phyloP scores from a whole-genome alignment of 2,113 vertebrate species.

The Gymnobelideus leadbeateri region DNA sequence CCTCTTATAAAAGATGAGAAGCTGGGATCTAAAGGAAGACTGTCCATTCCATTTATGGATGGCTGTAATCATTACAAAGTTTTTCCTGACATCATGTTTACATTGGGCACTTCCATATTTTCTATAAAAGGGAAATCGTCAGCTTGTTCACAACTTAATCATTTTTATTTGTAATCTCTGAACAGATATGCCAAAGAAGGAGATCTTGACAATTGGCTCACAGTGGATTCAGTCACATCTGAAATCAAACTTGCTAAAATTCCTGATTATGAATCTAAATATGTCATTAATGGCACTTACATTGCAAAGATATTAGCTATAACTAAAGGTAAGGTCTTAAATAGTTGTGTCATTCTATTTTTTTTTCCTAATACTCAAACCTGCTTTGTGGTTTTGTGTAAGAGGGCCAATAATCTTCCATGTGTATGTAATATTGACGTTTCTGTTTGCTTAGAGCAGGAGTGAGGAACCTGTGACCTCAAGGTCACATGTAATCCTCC shows the following conservation, averaged over 20 bases:
- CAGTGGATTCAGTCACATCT: conserved; percentile 82
- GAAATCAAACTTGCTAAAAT: conserved; percentile 84
- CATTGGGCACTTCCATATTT: not conserved
- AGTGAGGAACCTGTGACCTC: too few species aligned
- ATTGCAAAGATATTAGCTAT: conserved; percentile 83
- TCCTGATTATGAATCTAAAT: conserved; percentile 84
- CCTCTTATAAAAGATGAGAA: not conserved
- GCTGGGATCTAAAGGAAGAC: not conserved
- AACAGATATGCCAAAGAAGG: conserved; percentile 84
- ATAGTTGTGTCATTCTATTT: not conserved
- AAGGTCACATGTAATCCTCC: too few species aligned
- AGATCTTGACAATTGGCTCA: conserved; percentile 85
- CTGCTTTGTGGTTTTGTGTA: conserved; percentile 12
- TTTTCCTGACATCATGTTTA: not conserved
- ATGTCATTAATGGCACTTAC: conserved; percentile 86
- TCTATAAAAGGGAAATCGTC: not conserved
- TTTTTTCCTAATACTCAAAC: conserved; percentile 33
- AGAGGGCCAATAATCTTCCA: not conserved
- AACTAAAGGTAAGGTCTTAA: conserved; percentile 82
- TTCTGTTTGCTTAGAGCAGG: not conserved
- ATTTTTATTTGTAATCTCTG: conserved; percentile 30
- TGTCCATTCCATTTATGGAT: not conserved
- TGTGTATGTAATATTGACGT: not conserved
- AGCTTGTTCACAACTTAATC: not conserved
- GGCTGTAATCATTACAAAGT: not conserved